Evolutionary conservation across 1,140 invertebrate species (phyloP).

Genomic region (Zaprionus camerounensis): DNA sequence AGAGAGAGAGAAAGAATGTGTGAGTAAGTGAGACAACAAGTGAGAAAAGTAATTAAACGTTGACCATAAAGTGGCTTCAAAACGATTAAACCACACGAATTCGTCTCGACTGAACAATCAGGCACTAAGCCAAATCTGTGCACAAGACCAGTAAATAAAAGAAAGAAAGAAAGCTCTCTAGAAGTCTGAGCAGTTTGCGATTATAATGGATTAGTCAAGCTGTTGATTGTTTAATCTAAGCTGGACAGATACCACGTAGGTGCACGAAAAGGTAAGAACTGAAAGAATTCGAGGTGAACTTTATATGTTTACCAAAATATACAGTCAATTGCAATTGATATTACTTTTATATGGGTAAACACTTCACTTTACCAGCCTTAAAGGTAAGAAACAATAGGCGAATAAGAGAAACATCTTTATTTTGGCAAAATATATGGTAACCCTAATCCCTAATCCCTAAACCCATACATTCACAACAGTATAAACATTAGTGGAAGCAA

Average conservation of each 20-base stretch:
- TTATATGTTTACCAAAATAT: neutral
- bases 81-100: slow-evolving; percentile 50
- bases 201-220: slow-evolving; percentile 8
- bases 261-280: neutral
- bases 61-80: slow-evolving; percentile 58
- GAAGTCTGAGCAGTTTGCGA: neutral
- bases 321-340: neutral
- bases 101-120: slow-evolving; percentile 51
- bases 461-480: too few relatives aligned
- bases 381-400: neutral
- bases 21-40: slow-evolving; percentile 16
- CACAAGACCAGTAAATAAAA: neutral
- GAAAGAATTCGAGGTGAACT: neutral
- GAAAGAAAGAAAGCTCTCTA: slow-evolving; percentile 17
- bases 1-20: slow-evolving; percentile 35
- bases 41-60: slow-evolving; percentile 64
- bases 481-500: too few relatives aligned
- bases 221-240: neutral
- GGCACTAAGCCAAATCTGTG: slow-evolving; percentile 25
- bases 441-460: too few relatives aligned
- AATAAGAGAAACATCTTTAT: neutral
- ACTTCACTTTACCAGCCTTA: too few relatives aligned
- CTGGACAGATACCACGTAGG: neutral
- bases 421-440: neutral
- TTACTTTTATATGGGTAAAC: too few relatives aligned